Evolutionary conservation across 2,113 vertebrate species (phyloP).

Genomic region (Micromys minutus): DNA sequence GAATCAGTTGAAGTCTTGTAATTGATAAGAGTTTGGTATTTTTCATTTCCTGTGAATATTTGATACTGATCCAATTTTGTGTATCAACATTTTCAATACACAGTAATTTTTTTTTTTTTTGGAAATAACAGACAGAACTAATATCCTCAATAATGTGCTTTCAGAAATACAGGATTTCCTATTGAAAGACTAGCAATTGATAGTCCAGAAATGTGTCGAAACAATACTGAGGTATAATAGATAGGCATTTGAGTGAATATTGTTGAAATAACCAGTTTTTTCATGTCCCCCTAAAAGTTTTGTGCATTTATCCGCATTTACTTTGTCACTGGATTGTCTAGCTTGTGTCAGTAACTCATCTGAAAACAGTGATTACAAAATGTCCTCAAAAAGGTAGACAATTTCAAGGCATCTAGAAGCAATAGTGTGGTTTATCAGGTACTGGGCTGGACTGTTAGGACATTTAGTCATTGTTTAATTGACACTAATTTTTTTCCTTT

Average conservation of each 20-base stretch:
- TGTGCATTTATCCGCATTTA: not conserved
- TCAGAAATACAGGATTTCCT: not conserved
- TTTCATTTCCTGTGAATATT: not conserved
- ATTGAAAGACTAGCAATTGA: not conserved
- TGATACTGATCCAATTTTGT: not conserved
- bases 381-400: constrained; percentile 15
- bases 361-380: constrained; percentile 4
- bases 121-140: not conserved
- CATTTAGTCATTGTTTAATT: constrained; percentile 61
- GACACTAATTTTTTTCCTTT: constrained; percentile 44
- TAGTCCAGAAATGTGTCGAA: not conserved
- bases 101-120: not conserved
- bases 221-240: not conserved
- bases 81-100: not conserved
- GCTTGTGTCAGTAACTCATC: constrained; percentile 4
- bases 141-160: constrained; percentile 34
- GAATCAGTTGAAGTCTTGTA: not conserved
- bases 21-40: not conserved
- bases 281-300: not conserved
- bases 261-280: not conserved
- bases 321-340: not conserved
- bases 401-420: not conserved
- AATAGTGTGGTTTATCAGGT: not conserved
- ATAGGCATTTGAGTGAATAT: constrained; percentile 10
- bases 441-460: not conserved